Percentiles rank a stretch among this genome's conserved stretches.
phyloP scores from a whole-genome alignment of 2,888 invertebrate genomes.

The Aproaerema taeniolella region DNA sequence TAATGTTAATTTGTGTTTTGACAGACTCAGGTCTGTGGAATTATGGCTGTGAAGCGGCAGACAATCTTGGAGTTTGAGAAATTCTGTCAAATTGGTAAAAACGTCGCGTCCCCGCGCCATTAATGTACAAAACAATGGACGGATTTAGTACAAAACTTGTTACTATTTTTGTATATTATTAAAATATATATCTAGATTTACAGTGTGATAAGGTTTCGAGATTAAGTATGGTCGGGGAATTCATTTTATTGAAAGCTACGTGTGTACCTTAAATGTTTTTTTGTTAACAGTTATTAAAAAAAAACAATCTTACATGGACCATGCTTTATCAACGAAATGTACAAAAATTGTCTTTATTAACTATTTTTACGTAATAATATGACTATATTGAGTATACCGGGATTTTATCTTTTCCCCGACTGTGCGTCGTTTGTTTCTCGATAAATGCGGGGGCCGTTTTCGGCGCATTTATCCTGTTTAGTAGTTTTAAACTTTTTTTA shows the following conservation, averaged over 20 bases:
- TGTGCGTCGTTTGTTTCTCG: slow-evolving; percentile 24
- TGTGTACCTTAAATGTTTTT: not conserved
- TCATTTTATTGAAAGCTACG: slow-evolving; percentile 14
- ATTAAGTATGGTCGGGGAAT: slow-evolving; percentile 40
- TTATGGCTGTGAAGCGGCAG: slow-evolving; percentile 41
- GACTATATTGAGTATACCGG: too few relatives aligned
- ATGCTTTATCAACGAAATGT: too few relatives aligned
- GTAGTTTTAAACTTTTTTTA: slow-evolving; percentile 6
- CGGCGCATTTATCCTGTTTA: slow-evolving; percentile 26
- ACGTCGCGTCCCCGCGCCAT: slow-evolving; percentile 50
- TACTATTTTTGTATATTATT: slow-evolving; percentile 75
- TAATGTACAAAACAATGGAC: slow-evolving; percentile 66
- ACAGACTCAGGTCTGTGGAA: slow-evolving; percentile 27
- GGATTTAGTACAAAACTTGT: slow-evolving; percentile 74
- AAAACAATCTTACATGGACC: too few relatives aligned
- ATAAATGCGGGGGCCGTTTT: slow-evolving; percentile 25
- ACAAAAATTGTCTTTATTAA: too few relatives aligned
- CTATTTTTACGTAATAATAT: too few relatives aligned
- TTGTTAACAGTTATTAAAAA: too few relatives aligned
- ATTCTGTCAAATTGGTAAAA: too few relatives aligned
- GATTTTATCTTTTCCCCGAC: slow-evolving; percentile 39
- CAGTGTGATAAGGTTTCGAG: slow-evolving; percentile 37
- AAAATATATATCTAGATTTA: slow-evolving; percentile 65
- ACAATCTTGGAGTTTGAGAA: slow-evolving; percentile 16
- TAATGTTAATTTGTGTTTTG: slow-evolving; percentile 19